Base-by-base conservation (phyloP, 2,888 invertebrate species). In the Tetranychus piercei region DNA sequence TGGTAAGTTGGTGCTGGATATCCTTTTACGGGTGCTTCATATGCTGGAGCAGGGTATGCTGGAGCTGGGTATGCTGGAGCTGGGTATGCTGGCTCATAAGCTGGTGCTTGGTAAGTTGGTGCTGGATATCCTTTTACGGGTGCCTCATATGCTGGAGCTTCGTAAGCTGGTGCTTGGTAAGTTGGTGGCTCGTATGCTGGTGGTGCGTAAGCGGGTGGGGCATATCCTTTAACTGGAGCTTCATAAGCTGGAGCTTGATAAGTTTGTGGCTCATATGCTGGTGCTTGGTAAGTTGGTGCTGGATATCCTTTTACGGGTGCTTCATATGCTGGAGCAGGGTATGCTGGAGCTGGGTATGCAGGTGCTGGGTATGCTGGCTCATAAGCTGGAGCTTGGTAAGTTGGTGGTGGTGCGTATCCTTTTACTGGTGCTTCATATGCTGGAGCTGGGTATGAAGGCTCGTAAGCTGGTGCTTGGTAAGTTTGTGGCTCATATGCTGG, bases 341-440 rank as follows among this genome's bases (percentile, higher is more conserved):
- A 71, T 8, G 34, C 43, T 44, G 71, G 71, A 44, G 43, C 44
- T 9, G 71, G 71, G 4, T 71, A 44, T 2, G 43, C 43, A 18
- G 43, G 71, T 44, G 71, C 23, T 8, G 71, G 43, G 67, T 67
- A 67, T 45, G 44, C 20, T 34, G 65, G 1, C 1, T 11, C 22
- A 15, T 74, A 74, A 43, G 74, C 71, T 43, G 74, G 74, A 1
- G 72, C 71, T 11, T 20, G 71, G 71, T 75, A 75, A 7, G 74
- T 65, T 18, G 74, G 75, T 20, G 34, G 34, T 34, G 34, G 34
- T 34, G 69, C 69, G 0, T 69, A 69, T 69, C 69, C 69, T 15
- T 69, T 69, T 1, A 23, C 67, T 1, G 72, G 73, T 6, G 72
- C 72, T 20, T 72, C 22, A 75, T 72, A 73, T 4, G 75, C 73